Percentiles rank a stretch among this genome's conserved stretches.
phyloP scores from a whole-genome alignment of 1,140 invertebrate genomes.

The Drosophila pectinifera region DNA sequence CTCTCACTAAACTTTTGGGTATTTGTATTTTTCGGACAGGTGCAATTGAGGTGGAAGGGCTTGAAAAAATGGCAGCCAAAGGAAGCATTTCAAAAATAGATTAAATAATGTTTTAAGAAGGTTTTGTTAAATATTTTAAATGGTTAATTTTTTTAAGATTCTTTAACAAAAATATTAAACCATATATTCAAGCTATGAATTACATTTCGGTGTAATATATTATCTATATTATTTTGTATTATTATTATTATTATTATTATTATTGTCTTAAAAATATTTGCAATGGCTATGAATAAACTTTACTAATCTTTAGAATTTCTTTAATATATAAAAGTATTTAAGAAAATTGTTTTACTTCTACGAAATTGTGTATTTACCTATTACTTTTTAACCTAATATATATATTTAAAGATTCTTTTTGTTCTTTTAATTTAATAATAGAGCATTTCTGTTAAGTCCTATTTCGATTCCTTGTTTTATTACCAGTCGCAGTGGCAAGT shows the following conservation, averaged over 20 bases:
- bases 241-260: background rate
- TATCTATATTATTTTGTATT: too few species aligned
- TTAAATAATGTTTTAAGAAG: too few species aligned
- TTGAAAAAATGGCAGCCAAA: background rate
- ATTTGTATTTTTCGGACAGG: background rate
- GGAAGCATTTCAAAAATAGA: background rate
- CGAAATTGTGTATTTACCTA: too few species aligned
- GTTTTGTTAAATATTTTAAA: background rate
- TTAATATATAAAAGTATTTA: too few species aligned
- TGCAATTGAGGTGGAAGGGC: background rate
- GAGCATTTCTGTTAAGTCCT: background rate
- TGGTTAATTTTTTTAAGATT: too few species aligned
- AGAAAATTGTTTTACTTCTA: too few species aligned
- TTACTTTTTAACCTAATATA: background rate
- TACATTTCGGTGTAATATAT: too few species aligned
- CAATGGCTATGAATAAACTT: too few species aligned
- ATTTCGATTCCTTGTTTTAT: slow-evolving; percentile 16
- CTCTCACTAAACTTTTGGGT: slow-evolving; percentile 18
- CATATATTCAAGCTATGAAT: too few species aligned
- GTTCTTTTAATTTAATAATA: background rate
- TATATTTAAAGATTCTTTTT: background rate
- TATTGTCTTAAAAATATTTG: too few species aligned
- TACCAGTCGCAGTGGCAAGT: background rate
- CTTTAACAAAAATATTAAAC: too few species aligned
- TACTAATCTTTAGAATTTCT: too few species aligned